A percentile compares a stretch with the other conserved stretches of the same genome.
Conservation (phyloP, 2,888 invertebrate genomes). For the Eugnorisma glareosa region DNA sequence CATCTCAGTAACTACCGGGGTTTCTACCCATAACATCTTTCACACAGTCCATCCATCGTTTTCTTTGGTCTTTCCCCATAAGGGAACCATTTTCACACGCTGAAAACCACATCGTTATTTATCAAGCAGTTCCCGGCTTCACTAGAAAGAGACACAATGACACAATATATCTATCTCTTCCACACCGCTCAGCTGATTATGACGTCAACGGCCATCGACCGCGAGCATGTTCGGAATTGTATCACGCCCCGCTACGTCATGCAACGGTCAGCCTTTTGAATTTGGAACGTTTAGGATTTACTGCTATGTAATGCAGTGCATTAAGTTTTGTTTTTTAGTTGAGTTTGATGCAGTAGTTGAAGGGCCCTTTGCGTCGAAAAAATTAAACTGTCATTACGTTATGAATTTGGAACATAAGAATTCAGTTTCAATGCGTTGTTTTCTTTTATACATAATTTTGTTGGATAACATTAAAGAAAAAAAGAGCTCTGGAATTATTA, state of each 20-base stretch:
- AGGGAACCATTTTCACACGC: constrained; percentile 6
- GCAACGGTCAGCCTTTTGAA: constrained; percentile 67
- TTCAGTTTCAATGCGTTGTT: too few species aligned
- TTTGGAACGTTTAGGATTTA: constrained; percentile 64
- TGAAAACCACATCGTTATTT: constrained; percentile 41
- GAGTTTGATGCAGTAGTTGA: background rate
- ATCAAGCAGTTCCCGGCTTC: constrained; percentile 39
- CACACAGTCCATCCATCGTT: background rate
- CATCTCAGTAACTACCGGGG: background rate
- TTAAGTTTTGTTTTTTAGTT: constrained; percentile 15
- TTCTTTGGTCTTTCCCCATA: background rate
- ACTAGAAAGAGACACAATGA: constrained; percentile 53
- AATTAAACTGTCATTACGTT: background rate
- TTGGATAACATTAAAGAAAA: background rate
- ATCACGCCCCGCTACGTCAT: constrained; percentile 80
- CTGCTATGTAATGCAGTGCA: constrained; percentile 52
- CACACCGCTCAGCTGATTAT: constrained; percentile 82
- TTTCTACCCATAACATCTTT: background rate
- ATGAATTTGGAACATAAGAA: background rate
- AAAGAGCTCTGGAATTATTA: too few species aligned
- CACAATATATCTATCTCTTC: constrained; percentile 45
- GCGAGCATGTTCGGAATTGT: constrained; percentile 71
- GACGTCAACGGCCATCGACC: constrained; percentile 87
- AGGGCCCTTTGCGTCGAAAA: background rate
- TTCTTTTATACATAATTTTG: background rate